A percentile compares a stretch with the other conserved stretches of the same genome.
phyloP scores from a whole-genome alignment of 1,140 invertebrate species.

The Listronotus oregonensis region DNA sequence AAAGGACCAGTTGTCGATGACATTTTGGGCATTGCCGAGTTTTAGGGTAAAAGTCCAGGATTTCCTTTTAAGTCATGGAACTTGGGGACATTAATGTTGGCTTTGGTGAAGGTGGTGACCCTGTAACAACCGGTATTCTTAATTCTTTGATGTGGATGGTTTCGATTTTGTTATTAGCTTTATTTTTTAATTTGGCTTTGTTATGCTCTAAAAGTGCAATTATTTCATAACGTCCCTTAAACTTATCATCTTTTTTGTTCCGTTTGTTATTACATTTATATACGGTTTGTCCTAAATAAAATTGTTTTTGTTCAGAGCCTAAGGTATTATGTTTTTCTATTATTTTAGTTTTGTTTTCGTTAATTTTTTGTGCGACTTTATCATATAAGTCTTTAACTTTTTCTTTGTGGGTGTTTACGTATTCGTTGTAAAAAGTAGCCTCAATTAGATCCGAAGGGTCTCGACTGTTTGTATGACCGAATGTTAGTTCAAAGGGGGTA shows the following conservation, averaged over 20 bases:
- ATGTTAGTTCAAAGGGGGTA: conserved; percentile 27
- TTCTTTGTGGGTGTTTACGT: conserved; percentile 8
- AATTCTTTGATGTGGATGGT: conserved; percentile 25
- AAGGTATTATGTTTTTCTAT: not conserved
- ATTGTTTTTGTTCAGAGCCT: not conserved
- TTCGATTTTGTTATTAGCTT: conserved; percentile 19
- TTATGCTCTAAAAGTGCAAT: conserved; percentile 3
- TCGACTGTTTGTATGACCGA: conserved; percentile 13
- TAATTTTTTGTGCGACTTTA: conserved; percentile 6
- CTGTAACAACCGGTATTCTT: conserved; percentile 23
- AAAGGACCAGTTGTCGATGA: too few relatives aligned
- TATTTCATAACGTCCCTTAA: conserved; percentile 15
- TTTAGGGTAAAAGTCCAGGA: not conserved
- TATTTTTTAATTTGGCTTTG: conserved; percentile 9
- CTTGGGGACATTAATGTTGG: not conserved
- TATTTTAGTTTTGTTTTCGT: conserved; percentile 8
- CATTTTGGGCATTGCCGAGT: too few relatives aligned
- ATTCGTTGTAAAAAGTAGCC: too few relatives aligned
- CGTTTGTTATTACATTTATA: conserved; percentile 15
- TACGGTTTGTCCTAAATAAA: conserved; percentile 21
- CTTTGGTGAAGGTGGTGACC: not conserved
- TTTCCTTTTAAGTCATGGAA: conserved; percentile 23
- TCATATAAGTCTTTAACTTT: conserved; percentile 16
- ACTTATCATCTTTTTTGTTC: conserved; percentile 22
- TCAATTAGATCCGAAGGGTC: not conserved